Conservation (phyloP, 1,140 invertebrate genomes). For the Lepidurus arcticus region DNA sequence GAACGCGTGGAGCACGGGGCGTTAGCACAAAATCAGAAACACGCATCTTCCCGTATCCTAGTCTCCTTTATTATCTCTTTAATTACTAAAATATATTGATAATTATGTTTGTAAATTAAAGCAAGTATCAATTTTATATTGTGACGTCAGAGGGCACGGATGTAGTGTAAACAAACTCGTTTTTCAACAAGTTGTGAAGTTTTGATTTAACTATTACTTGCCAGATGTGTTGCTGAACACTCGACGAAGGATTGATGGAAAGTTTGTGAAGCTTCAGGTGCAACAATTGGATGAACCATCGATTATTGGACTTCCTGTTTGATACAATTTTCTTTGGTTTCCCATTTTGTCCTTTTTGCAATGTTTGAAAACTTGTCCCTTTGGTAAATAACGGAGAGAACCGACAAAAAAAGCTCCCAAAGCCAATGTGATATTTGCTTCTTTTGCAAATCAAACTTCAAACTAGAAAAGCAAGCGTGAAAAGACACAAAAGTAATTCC, state of each 20-base stretch:
- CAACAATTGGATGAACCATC: constrained; percentile 2
- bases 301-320: neutral
- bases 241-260: neutral
- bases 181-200: too few relatives aligned
- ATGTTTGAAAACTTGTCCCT: constrained; percentile 10
- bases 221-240: neutral
- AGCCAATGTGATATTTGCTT: constrained; percentile 18
- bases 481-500: neutral
- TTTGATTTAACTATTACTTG: neutral
- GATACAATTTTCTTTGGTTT: neutral
- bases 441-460: neutral
- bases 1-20: neutral
- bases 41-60: neutral
- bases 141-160: neutral
- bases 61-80: neutral
- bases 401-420: neutral
- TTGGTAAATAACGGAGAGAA: neutral
- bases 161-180: neutral
- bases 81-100: neutral
- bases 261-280: neutral
- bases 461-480: neutral
- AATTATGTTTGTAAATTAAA: neutral
- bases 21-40: neutral
- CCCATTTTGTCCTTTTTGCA: neutral
- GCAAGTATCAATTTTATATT: neutral